These are phyloP conservation scores for Typhlichthys eigenmanni DNA, from an alignment of 2,797 vertebrate species.

Conservation along the genomic window DNA sequence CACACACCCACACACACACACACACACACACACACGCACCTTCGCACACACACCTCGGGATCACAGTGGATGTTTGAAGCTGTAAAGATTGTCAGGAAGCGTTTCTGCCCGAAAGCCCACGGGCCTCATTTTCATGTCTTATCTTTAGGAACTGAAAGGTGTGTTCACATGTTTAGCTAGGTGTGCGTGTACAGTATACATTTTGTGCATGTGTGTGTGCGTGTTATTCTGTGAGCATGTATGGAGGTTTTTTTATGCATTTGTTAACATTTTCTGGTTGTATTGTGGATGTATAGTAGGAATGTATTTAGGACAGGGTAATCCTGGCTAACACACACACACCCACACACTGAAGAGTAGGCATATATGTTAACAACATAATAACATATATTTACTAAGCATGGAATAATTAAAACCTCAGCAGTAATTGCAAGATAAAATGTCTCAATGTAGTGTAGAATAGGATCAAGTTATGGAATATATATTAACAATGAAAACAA, in stretches of 20 bases:
- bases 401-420: too few species aligned
- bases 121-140: conserved; percentile 57
- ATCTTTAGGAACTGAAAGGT: conserved; percentile 45
- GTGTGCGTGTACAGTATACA: conserved; percentile 9
- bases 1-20: conserved; percentile 6
- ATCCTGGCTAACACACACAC: too few species aligned
- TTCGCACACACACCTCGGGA: not conserved
- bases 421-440: too few species aligned
- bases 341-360: too few species aligned
- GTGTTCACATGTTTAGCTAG: conserved; percentile 50
- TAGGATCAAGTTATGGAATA: too few species aligned
- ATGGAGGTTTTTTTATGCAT: conserved; percentile 1
- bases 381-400: too few species aligned
- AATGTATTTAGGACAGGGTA: too few species aligned
- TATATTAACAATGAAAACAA: too few species aligned
- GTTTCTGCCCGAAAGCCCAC: conserved; percentile 52
- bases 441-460: too few species aligned
- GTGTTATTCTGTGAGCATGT: not conserved
- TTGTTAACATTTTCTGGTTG: not conserved
- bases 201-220: not conserved
- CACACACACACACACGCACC: not conserved
- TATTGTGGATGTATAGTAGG: not conserved
- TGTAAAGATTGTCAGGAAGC: conserved; percentile 55
- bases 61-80: conserved; percentile 49
- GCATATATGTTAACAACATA: too few species aligned